phyloP scores from a whole-genome alignment of 2,797 vertebrate genomes.

The Apodemus agrarius region DNA sequence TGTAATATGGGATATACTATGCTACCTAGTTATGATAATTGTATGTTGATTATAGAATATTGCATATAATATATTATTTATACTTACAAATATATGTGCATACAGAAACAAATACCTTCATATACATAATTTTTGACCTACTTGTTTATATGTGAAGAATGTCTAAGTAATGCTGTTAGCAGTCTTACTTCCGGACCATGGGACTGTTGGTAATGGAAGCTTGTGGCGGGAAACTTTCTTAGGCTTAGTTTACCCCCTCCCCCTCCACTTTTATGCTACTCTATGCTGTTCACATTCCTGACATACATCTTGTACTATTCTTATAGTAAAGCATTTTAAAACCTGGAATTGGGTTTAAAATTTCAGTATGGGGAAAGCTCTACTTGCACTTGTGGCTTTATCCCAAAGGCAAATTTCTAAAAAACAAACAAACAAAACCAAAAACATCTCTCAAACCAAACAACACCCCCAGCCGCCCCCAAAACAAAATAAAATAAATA shows the following conservation, averaged over 20 bases:
- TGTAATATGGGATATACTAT: not conserved
- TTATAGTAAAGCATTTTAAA: constrained; percentile 38
- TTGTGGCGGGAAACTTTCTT: not conserved
- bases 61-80: not conserved
- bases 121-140: not conserved
- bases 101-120: not conserved
- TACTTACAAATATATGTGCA: not conserved
- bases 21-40: not conserved
- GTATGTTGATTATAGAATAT: not conserved
- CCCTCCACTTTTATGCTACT: not conserved
- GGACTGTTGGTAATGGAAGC: not conserved
- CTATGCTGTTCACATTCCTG: constrained; percentile 44
- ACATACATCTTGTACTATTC: constrained; percentile 41
- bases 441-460: not conserved
- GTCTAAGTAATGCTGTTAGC: not conserved
- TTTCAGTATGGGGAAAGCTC: constrained; percentile 33
- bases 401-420: constrained; percentile 56
- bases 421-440: not conserved
- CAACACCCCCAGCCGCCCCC: not conserved
- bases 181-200: not conserved
- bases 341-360: constrained; percentile 65
- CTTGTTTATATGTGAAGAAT: not conserved
- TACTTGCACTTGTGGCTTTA: not conserved
- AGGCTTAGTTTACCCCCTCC: not conserved
- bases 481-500: constrained; percentile 55